A percentile compares a stretch with the other conserved stretches of the same genome.
These are phyloP conservation scores for Takifugu rubripes DNA, from an alignment of 2,797 vertebrate species.

Conservation along the genomic window DNA sequence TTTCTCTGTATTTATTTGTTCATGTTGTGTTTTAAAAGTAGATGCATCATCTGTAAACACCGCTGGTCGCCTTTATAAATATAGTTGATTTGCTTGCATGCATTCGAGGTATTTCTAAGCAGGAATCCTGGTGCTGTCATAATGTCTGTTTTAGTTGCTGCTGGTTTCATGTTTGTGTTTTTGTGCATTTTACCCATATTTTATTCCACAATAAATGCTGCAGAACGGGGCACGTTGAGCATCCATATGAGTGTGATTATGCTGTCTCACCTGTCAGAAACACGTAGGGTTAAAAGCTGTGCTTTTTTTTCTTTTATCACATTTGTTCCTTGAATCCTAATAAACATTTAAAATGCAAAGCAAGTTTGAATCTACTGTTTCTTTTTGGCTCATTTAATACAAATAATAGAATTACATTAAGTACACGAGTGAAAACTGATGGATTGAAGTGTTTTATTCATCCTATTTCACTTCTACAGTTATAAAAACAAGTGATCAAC, in stretches of 20 bases:
- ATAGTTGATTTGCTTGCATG: neutral
- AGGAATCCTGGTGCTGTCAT: slow-evolving; percentile 14
- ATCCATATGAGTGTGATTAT: no score
- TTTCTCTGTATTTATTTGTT: slow-evolving; percentile 41
- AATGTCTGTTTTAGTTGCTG: slow-evolving; percentile 18
- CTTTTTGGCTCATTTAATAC: slow-evolving; percentile 26
- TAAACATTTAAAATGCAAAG: no score
- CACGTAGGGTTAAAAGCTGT: no score
- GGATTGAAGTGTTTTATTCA: neutral
- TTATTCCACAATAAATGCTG: slow-evolving; percentile 1
- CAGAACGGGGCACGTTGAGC: neutral
- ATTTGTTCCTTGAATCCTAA: no score
- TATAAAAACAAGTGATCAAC: slow-evolving; percentile 2
- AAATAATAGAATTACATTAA: neutral
- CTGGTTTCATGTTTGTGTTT: neutral
- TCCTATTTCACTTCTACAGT: neutral
- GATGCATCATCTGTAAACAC: no score
- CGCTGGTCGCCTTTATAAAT: neutral
- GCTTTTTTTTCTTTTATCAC: slow-evolving; percentile 2
- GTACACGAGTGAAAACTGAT: neutral
- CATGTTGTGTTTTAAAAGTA: slow-evolving; percentile 16
- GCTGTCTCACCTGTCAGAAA: no score
- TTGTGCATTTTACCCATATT: neutral
- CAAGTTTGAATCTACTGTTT: neutral
- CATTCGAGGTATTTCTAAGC: slow-evolving; percentile 11